Conservation (phyloP, 2,113 vertebrate genomes). For the Gobiocypris rarus region DNA sequence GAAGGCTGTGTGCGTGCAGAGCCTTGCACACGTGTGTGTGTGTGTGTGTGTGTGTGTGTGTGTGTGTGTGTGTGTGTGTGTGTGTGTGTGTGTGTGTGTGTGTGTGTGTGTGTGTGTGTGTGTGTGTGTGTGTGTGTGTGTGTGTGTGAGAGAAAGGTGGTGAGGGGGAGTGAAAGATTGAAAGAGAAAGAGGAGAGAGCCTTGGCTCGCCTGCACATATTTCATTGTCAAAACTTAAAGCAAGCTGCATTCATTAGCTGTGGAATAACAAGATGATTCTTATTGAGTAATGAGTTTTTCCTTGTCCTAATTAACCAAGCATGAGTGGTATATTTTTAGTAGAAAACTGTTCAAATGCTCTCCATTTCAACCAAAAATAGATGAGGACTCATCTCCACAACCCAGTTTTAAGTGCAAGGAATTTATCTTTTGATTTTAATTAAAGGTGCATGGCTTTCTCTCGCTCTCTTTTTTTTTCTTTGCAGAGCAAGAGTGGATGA, state of each 20-base stretch:
- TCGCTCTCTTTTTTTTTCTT: background rate
- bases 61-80: no score
- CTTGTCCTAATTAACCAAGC: conserved; percentile 83
- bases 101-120: no score
- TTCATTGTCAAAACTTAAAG: conserved; percentile 77
- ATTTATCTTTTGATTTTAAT: conserved; percentile 86
- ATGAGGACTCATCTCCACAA: conserved; percentile 74
- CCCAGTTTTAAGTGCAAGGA: conserved; percentile 77
- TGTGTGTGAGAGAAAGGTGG: conserved; percentile 4
- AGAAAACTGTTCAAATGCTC: conserved; percentile 74
- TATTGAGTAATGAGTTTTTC: conserved; percentile 84
- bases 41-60: no score
- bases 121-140: background rate
- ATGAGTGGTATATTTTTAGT: conserved; percentile 76
- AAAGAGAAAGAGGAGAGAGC: conserved; percentile 32
- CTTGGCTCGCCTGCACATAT: conserved; percentile 68
- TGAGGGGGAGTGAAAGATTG: conserved; percentile 3
- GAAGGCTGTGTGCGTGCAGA: background rate
- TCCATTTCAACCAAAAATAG: conserved; percentile 75
- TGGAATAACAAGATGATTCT: conserved; percentile 76
- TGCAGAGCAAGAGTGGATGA: conserved; percentile 47
- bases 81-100: no score
- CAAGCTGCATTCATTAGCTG: conserved; percentile 79
- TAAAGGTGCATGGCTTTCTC: conserved; percentile 69
- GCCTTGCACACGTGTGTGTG: no score